Evolutionary conservation across 2,888 invertebrate genomes (phyloP).

Genomic region (Calliopum simillimum): DNA sequence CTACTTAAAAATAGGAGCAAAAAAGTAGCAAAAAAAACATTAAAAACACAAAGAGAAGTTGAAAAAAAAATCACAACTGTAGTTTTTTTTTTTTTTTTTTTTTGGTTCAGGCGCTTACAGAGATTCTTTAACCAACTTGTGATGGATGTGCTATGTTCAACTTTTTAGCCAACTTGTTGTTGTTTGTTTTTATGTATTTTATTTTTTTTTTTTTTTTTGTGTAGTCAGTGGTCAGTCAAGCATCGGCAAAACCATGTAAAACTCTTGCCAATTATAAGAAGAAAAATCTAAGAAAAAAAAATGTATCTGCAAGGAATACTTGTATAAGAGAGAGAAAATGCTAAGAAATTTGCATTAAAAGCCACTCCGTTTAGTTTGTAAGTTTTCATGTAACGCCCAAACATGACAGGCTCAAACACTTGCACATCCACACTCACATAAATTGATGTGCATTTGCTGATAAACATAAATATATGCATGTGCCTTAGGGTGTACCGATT

Average conservation of each 20-base stretch:
- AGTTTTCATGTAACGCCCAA: slow-evolving; percentile 26
- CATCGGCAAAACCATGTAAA: neutral
- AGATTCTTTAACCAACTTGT: slow-evolving; percentile 8
- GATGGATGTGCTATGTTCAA: neutral
- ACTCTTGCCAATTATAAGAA: slow-evolving; percentile 17
- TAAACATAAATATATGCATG: neutral
- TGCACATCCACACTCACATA: neutral
- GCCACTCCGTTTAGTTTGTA: slow-evolving; percentile 16
- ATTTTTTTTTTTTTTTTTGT: neutral
- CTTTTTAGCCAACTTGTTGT: neutral
- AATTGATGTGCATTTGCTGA: neutral
- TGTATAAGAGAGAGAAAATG: neutral
- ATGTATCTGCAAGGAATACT: neutral
- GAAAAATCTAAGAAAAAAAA: neutral
- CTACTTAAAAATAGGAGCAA: slow-evolving; percentile 1
- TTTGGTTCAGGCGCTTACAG: neutral
- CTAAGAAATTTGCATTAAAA: slow-evolving; percentile 25
- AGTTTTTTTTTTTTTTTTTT: neutral
- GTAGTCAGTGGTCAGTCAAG: slow-evolving; percentile 5
- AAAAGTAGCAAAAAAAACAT: neutral
- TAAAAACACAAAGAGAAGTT: neutral
- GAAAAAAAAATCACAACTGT: slow-evolving; percentile 15
- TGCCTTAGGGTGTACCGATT: no score
- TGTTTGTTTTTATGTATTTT: neutral
- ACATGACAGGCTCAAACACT: slow-evolving; percentile 26